Percentiles rank a stretch among this genome's conserved stretches.
These are phyloP conservation scores for Gopherus flavomarginatus DNA, from an alignment of 2,113 vertebrate genomes.

Conservation along the genomic window DNA sequence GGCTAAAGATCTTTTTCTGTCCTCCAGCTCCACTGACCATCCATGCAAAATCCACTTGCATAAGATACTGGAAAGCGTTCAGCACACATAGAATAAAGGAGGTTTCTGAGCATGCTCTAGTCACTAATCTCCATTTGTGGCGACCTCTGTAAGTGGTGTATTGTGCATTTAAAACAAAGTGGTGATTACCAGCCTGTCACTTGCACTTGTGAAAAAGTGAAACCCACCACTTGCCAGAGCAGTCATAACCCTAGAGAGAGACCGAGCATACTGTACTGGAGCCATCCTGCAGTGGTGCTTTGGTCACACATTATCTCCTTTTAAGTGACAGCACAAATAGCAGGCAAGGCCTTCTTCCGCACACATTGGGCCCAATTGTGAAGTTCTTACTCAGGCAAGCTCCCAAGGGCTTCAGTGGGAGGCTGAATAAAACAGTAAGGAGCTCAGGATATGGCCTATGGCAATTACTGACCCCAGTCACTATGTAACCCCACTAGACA, in stretches of 20 bases:
- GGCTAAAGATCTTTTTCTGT: constrained; percentile 14
- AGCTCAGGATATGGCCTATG: neutral
- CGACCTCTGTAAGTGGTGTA: neutral
- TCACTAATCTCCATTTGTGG: neutral
- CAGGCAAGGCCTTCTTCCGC: neutral
- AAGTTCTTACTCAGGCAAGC: neutral
- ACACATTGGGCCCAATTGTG: neutral
- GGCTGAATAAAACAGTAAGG: neutral
- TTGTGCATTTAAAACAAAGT: neutral
- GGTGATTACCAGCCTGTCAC: neutral
- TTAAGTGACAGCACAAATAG: neutral
- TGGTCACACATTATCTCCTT: neutral
- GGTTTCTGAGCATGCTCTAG: rapidly evolving
- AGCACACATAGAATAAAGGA: rapidly evolving
- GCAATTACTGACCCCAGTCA: neutral
- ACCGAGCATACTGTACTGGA: too few species aligned
- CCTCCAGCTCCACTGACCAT: neutral
- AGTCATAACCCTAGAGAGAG: neutral
- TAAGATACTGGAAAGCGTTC: neutral
- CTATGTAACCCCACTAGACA: neutral
- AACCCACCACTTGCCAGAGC: neutral
- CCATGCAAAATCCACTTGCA: neutral
- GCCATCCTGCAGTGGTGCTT: neutral
- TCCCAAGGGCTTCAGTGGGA: neutral
- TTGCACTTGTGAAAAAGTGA: rapidly evolving